Base-by-base conservation (phyloP, 1,140 invertebrate species). In the Magallana angulata region DNA sequence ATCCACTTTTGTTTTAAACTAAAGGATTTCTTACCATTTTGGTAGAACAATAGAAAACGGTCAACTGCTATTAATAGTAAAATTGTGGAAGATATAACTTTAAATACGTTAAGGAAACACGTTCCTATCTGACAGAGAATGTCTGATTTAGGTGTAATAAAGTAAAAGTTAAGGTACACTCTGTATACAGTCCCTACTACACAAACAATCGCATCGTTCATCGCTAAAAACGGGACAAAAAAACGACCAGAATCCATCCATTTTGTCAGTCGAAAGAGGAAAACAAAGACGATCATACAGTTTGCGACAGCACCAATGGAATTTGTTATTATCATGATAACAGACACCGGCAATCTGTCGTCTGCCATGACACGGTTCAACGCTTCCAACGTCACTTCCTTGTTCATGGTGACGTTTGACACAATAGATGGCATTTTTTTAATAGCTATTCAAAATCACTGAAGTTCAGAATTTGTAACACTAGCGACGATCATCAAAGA, bases 141-240 rank as follows among this genome's bases (percentile, higher is more conserved):
- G 68, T 71, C 2, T 12, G 68, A 71, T 71, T 71, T 71, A 8
- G 8, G 30, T 1, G 36, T 30, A 71, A 71, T 24, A 30, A 36
- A 71, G 12, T 71, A 30, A 71, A 71, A 71, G 24, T 71, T 71
- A 24, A 71, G 68, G 36, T 48, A 71, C 68, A 71, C 68, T 24
- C 68, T 18, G 12, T 30, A 71, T 8, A 30, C 8, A 48, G 68
- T 8, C 36, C 68, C 68, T 5, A 30, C 24, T 36, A 71, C 5
- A 71, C 68, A 71, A 71, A 71, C 68, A 30, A 71, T 30, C 0
- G 68, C 68, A 71, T 71, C 68, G 68, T 12, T 71, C 36, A 71
- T 48, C 11, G 68, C 68, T 12, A 71, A 30, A 71, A 71, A 71
- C 12, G 68, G 68, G 24, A 71, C 68, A 30, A 71, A 71, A 71